These are phyloP conservation scores for Bombus sylvicola DNA, from an alignment of 1,140 invertebrate genomes.

Conservation along the genomic window DNA sequence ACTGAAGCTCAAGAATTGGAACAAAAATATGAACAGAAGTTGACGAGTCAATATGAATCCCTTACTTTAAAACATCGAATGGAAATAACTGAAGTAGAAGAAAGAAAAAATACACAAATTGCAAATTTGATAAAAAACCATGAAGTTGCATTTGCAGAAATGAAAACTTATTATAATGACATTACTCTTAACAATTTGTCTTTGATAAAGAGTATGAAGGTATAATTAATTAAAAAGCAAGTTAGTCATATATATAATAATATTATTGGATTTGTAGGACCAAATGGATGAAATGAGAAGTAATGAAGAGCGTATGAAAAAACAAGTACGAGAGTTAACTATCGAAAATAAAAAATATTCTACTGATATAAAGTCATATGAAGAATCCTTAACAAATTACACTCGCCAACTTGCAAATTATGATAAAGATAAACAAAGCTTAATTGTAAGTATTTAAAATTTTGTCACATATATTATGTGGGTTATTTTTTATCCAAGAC, in stretches of 20 bases:
- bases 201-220: constrained; percentile 91
- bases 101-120: constrained; percentile 94
- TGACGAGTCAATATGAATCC: constrained; percentile 88
- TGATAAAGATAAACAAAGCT: constrained; percentile 89
- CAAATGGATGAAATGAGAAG: constrained; percentile 93
- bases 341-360: constrained; percentile 89
- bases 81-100: constrained; percentile 93
- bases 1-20: constrained; percentile 90
- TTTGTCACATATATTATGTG: not conserved
- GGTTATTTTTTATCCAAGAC: constrained; percentile 2
- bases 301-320: constrained; percentile 90
- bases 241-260: not conserved
- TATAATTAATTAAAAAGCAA: constrained; percentile 68
- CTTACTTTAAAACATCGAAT: constrained; percentile 89
- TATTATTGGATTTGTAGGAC: constrained; percentile 82
- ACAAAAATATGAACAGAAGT: constrained; percentile 91
- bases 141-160: constrained; percentile 92
- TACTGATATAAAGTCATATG: constrained; percentile 88
- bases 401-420: constrained; percentile 90
- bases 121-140: constrained; percentile 91
- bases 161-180: constrained; percentile 97
- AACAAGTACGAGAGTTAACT: constrained; percentile 86
- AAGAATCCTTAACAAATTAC: constrained; percentile 87
- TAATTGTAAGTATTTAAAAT: constrained; percentile 68
- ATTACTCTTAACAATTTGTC: constrained; percentile 95